Base-by-base conservation (phyloP, 1,140 invertebrate species). In the Brachystomella parvula region DNA sequence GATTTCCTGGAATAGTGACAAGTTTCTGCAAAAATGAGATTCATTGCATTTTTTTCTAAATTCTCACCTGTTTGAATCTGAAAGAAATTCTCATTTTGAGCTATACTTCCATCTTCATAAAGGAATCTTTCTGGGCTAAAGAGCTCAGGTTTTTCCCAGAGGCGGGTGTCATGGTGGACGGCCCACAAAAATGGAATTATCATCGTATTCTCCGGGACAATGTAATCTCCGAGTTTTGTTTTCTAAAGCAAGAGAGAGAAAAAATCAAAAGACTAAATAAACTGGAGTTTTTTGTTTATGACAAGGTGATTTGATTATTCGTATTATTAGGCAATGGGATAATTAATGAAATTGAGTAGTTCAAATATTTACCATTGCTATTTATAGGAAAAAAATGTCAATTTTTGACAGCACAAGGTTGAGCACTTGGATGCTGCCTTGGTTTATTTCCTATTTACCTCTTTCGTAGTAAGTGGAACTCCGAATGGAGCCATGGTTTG, bases 111-210 rank as follows among this genome's bases (percentile, higher is more conserved):
- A 26, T 86, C 82, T 1, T 81, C 76, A 53, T 83, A 79, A 0
- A 94, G 74, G 75, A 93, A 93, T 61, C 92, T 79, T 1, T 83
- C 80, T 0, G 90, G 89, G 26, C 80, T 79, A 74, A 88, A 95
- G 15, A 76, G 73, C 35, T 87, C 81, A 0, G 92, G 90, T 26
- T 90, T 77, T 3, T 71, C 67, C 86, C 89, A 96, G 35, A 82
- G 76, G 2, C 78, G 71, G 0, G 85, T 80, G 76, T 93, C 84
- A 80, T 87, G 89, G 75, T 94, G 90, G 28, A 93, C 80, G 3
- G 88, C 86, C 87, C 89, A 94, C 66, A 90, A 84, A 15, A 94
- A 77, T 0, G 90, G 87, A 21, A 94, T 79, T 1, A 92, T 78
- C 83, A 86, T 83, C 0, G 82, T 79, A 2, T 81, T 81, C 68